A percentile compares a stretch with the other conserved stretches of the same genome.
These are phyloP conservation scores for Danaus chrysippus DNA, from an alignment of 2,888 invertebrate genomes.

Conservation along the genomic window DNA sequence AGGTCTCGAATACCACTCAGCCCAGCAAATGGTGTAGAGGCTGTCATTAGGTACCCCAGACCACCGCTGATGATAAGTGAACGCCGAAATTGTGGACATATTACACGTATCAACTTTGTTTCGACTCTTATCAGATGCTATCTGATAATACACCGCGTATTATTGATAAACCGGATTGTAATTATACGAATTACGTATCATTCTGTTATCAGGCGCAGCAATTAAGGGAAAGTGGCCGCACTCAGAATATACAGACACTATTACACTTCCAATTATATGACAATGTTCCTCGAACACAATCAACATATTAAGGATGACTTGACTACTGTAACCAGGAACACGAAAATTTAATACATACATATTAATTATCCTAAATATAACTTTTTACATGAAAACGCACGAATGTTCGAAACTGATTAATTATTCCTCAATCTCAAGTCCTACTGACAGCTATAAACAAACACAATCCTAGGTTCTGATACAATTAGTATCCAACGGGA, in stretches of 20 bases:
- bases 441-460: no score
- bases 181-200: slow-evolving; percentile 33
- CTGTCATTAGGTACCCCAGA: slow-evolving; percentile 71
- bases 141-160: slow-evolving; percentile 47
- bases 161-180: slow-evolving; percentile 35
- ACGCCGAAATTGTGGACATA: slow-evolving; percentile 54
- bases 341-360: no score
- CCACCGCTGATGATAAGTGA: slow-evolving; percentile 71
- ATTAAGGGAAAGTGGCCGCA: slow-evolving; percentile 15
- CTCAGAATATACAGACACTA: neutral
- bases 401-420: no score
- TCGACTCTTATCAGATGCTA: slow-evolving; percentile 55
- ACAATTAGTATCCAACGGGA: no score
- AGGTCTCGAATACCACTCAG: slow-evolving; percentile 78
- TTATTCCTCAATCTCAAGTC: no score
- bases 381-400: no score
- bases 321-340: no score
- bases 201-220: slow-evolving; percentile 2
- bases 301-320: no score
- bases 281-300: no score
- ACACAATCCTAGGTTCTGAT: no score
- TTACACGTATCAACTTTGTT: slow-evolving; percentile 50
- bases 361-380: no score
- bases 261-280: no score
- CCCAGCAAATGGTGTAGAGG: slow-evolving; percentile 53